Evolutionary conservation across 2,888 invertebrate species (phyloP).

Genomic region (Ormyrus pomaceus): DNA sequence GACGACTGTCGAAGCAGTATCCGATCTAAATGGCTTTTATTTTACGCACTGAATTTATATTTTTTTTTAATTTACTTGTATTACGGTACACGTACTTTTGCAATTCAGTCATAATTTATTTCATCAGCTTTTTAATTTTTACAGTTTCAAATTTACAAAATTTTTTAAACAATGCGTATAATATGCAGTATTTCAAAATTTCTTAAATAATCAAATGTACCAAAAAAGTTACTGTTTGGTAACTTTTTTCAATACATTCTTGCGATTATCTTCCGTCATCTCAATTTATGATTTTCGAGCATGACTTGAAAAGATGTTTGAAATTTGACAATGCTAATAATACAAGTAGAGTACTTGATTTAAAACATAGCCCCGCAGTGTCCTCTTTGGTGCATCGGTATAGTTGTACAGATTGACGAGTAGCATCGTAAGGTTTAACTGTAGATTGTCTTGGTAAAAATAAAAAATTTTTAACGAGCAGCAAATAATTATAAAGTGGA

Average conservation of each 20-base stretch:
- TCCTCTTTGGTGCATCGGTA: slow-evolving; percentile 56
- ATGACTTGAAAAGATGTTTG: slow-evolving; percentile 4
- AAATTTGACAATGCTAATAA: slow-evolving; percentile 22
- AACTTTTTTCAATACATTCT: too few relatives aligned
- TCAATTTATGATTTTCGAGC: neutral
- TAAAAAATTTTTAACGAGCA: slow-evolving; percentile 52
- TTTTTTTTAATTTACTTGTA: slow-evolving; percentile 12
- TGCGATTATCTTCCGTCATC: too few relatives aligned
- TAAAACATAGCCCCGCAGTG: slow-evolving; percentile 28
- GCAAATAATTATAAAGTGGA: slow-evolving; percentile 47
- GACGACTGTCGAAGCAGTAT: slow-evolving; percentile 23
- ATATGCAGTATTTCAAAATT: slow-evolving; percentile 26
- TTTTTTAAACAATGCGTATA: slow-evolving; percentile 22
- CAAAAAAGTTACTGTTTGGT: too few relatives aligned
- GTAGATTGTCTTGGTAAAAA: slow-evolving; percentile 49
- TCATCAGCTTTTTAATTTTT: slow-evolving; percentile 1
- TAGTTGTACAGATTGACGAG: slow-evolving; percentile 63
- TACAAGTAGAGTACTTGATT: neutral
- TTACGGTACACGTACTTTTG: slow-evolving; percentile 6
- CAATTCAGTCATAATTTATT: slow-evolving; percentile 11
- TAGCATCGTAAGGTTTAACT: slow-evolving; percentile 61
- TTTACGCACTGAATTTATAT: slow-evolving; percentile 18
- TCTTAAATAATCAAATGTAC: too few relatives aligned
- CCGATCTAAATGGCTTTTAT: too few relatives aligned
- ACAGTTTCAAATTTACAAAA: neutral